These are phyloP conservation scores for Melolontha melolontha DNA, from an alignment of 2,888 invertebrate genomes.

Conservation along the genomic window DNA sequence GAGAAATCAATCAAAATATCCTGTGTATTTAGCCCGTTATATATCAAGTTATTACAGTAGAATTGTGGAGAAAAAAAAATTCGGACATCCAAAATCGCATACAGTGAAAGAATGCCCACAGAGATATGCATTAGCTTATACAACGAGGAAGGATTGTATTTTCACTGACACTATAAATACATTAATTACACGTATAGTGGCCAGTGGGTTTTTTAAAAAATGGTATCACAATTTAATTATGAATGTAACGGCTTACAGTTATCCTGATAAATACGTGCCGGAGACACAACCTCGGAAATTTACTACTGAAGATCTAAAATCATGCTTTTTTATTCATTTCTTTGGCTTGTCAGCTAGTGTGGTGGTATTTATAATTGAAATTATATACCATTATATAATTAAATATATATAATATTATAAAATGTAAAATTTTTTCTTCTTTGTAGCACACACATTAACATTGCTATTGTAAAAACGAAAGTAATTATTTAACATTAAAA, in stretches of 20 bases:
- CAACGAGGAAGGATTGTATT: constrained; percentile 59
- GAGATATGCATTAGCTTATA: constrained; percentile 61
- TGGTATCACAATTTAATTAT: constrained; percentile 60
- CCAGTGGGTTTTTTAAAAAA: constrained; percentile 59
- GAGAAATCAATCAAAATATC: constrained; percentile 54
- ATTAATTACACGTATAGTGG: constrained; percentile 57
- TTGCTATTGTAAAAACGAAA: too few species aligned
- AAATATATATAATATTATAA: too few species aligned
- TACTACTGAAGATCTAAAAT: constrained; percentile 60
- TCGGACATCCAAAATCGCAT: constrained; percentile 58
- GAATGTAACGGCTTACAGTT: constrained; percentile 48
- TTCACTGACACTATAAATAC: constrained; percentile 57
- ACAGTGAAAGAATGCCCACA: constrained; percentile 64
- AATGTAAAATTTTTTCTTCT: too few species aligned
- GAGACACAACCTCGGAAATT: constrained; percentile 58
- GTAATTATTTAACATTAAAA: too few species aligned
- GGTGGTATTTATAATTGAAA: constrained; percentile 46
- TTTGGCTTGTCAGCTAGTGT: constrained; percentile 56
- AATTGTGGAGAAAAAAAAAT: constrained; percentile 51
- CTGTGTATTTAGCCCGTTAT: constrained; percentile 45
- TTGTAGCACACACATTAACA: too few species aligned
- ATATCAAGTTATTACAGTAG: constrained; percentile 36
- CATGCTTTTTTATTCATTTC: constrained; percentile 60
- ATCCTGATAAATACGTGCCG: constrained; percentile 1
- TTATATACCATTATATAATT: not conserved